A percentile compares a stretch with the other conserved stretches of the same genome.
Evolutionary conservation across 1,140 invertebrate species (phyloP).

Genomic region (Ericerus pela): DNA sequence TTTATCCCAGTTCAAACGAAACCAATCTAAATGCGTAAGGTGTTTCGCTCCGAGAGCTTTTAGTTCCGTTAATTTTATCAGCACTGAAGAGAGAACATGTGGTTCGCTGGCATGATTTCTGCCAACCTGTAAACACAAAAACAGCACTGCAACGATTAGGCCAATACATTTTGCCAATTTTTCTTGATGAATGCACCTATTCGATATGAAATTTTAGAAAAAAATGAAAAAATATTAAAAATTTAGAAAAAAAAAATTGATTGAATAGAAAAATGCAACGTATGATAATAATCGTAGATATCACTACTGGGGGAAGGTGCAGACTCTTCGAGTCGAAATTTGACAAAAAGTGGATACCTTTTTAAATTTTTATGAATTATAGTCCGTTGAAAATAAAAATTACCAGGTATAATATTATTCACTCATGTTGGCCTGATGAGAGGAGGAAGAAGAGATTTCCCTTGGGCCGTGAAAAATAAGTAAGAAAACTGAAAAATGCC

Average conservation of each 20-base stretch:
- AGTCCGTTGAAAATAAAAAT: no score
- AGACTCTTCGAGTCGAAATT: no score
- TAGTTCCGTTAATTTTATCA: constrained; percentile 63
- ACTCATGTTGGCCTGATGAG: no score
- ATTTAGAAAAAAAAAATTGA: neutral
- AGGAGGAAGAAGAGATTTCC: no score
- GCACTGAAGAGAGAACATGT: constrained; percentile 49
- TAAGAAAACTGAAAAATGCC: no score
- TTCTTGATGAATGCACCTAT: neutral
- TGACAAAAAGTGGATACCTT: no score
- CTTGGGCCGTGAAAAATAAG: no score
- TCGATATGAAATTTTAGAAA: neutral
- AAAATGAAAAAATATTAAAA: neutral
- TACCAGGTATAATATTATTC: no score
- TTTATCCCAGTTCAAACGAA: constrained; percentile 70
- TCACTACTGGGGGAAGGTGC: no score
- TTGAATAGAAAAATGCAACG: neutral
- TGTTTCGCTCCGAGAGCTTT: constrained; percentile 69
- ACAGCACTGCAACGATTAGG: neutral
- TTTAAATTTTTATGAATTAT: no score
- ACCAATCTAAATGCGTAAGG: constrained; percentile 76
- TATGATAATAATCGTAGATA: neutral
- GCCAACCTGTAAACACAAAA: constrained; percentile 18
- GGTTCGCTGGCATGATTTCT: constrained; percentile 30
- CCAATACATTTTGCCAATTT: neutral